Conservation (phyloP, 2,113 vertebrate species). For the Alectura lathami region DNA sequence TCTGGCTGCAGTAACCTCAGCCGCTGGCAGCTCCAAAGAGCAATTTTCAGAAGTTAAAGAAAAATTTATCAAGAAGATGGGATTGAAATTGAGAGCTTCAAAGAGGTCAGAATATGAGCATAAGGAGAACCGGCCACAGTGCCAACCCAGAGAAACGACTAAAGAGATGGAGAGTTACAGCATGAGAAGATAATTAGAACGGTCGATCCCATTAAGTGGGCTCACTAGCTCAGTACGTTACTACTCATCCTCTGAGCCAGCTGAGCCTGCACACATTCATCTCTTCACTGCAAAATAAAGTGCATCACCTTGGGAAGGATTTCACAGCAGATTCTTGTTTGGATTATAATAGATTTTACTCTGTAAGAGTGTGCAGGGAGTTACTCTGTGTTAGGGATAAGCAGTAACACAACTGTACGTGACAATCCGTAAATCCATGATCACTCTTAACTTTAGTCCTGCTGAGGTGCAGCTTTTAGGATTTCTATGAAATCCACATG, state of each 20-base stretch:
- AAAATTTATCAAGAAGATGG: background rate
- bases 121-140: background rate
- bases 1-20: background rate
- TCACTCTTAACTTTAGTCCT: background rate
- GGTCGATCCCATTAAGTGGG: constrained; percentile 45
- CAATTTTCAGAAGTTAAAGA: background rate
- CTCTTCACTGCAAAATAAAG: background rate
- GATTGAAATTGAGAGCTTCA: background rate
- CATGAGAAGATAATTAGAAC: background rate
- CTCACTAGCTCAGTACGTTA: constrained; percentile 24
- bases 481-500: background rate
- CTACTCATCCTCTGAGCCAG: constrained; percentile 26
- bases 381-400: background rate
- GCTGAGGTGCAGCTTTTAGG: background rate
- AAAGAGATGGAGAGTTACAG: constrained; percentile 59
- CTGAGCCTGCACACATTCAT: background rate
- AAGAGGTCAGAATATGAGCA: background rate
- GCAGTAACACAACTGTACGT: background rate
- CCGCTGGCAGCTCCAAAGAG: background rate
- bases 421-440: background rate
- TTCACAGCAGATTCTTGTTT: background rate
- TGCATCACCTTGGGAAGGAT: background rate
- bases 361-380: background rate
- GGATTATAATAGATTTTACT: background rate
- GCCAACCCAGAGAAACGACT: background rate